Base-by-base conservation (phyloP, 2,888 invertebrate species). In the Leucoma salicis region DNA sequence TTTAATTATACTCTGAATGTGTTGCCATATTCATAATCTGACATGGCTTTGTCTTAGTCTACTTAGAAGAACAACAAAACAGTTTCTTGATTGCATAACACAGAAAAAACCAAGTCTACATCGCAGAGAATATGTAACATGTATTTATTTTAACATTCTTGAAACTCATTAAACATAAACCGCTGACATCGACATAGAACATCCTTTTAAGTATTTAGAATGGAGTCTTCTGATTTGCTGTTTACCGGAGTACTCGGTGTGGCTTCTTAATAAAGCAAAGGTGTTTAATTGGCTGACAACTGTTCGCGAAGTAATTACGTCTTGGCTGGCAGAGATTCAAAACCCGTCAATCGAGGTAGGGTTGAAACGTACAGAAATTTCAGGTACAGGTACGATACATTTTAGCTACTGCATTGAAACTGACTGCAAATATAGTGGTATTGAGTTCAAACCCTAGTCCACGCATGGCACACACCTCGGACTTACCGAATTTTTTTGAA, bases 241-340 rank as follows among this genome's bases (percentile, higher is more conserved):
- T 58, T 61, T 61, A 51, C 53, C 15, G 32, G 46, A 44, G 56
- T 41, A 39, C 47, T 53, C 46, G 29, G 63, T 78, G 86, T 71
- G 84, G 88, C 73, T 84, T 84, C 84, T 86, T 88, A 87, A 88
- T 89, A 88, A 88, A 86, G 88, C 81, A 85, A 87, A 88, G 88
- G 88, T 88, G 89, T 88, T 88, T 87, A 88, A 88, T 89, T 89
- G 85, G 85, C 88, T 87, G 86, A 85, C 88, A 88, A 87, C 87
- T 86, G 83, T 76, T 81, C 69, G 82, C 83, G 68, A 87, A 86
- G 87, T 84, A 88, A 88, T 89, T 87, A 88, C 82, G 76, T 76
- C 82, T 78, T 70, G 66, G 72, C 75, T 80, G 80, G 78, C 77
- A 78, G 68, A 69, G 75, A 73, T 68, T 80, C 79, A 75, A 79